Conservation (phyloP, 2,797 vertebrate species). For the Cheirogaleus major region DNA sequence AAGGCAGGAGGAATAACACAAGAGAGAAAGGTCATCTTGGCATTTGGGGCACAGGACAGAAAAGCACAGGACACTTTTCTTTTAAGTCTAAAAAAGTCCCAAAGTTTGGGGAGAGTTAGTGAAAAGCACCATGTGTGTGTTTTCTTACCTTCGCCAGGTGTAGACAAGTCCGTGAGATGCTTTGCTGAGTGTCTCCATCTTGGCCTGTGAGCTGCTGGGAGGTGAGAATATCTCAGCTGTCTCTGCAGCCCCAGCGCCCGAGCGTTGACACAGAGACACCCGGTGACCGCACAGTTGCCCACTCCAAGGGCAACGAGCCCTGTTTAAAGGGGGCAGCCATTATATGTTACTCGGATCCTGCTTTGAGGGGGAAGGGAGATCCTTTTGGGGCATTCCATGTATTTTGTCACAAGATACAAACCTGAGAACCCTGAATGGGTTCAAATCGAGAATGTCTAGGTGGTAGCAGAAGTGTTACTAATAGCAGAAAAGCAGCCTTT, state of each 20-base stretch:
- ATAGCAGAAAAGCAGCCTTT: background rate
- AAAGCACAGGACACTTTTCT: background rate
- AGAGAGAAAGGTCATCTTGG: background rate
- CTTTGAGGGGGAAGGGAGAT: background rate
- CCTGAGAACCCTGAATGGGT: background rate
- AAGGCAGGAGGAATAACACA: background rate
- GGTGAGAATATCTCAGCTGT: background rate
- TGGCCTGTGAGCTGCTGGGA: background rate
- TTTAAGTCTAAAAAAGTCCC: background rate
- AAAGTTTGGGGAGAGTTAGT: background rate
- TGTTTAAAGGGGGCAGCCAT: background rate
- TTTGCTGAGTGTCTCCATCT: background rate
- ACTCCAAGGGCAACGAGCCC: rapidly evolving
- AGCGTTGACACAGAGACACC: background rate
- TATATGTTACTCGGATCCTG: background rate
- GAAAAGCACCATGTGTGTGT: background rate
- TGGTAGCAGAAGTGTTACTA: background rate
- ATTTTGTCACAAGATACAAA: background rate
- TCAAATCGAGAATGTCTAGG: background rate
- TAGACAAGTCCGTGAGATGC: background rate
- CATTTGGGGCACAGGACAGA: background rate
- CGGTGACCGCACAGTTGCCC: no score
- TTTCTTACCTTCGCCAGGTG: background rate
- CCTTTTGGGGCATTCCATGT: background rate
- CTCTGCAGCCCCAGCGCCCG: background rate